Base-by-base conservation (phyloP, 23 tunicate species). In the Trididemnum clinides region DNA sequence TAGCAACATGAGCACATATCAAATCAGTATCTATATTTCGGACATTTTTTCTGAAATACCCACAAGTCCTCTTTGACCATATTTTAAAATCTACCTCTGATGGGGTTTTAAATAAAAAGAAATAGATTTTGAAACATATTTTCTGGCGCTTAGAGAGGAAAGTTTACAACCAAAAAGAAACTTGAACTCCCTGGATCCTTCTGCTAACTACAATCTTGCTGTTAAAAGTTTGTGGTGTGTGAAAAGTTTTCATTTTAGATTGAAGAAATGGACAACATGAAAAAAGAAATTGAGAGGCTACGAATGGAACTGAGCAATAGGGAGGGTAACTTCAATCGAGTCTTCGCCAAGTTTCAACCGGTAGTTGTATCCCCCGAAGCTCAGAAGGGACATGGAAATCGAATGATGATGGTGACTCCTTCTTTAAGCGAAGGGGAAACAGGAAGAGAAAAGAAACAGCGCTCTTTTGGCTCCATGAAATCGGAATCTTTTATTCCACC, bases 271-370 rank as follows among this genome's bases (percentile, higher is more conserved):
- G 96, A 86, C 15, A 72, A 39, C 33, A n/a, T 87, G 26, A 70
- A 75, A 71, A 38, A 84, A 35, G 95, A 90, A 85, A 85, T 81
- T 26, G 95, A 90, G 32, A 64, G 95, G 35, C 64, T 90, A 30
- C 80, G 95, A 72, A 85, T 86, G 83, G 95, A 90, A 58, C 31
- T 90, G 21, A 90, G 78, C 28, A 90, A 90, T 77, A 39, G 95
- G 28, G 95, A 90, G 39, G 95, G 95, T 71, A 90, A 90, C 34
- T 90, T 85, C 44, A 90, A 90, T 50, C 86, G 95, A 20, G 95
- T 90, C 6, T 90, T 90, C 54, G 88, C 95, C 64, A 90, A 85
- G 26, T 90, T 90, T 50, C 95, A 90, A 59, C 95, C 95, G 19
- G 95, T 90, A 33, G 71, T 90, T 15, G 95, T 90, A 15, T 69